Percentiles rank a stretch among this genome's conserved stretches.
Conservation (phyloP, 2,888 invertebrate species). For the Apodemia mormo region DNA sequence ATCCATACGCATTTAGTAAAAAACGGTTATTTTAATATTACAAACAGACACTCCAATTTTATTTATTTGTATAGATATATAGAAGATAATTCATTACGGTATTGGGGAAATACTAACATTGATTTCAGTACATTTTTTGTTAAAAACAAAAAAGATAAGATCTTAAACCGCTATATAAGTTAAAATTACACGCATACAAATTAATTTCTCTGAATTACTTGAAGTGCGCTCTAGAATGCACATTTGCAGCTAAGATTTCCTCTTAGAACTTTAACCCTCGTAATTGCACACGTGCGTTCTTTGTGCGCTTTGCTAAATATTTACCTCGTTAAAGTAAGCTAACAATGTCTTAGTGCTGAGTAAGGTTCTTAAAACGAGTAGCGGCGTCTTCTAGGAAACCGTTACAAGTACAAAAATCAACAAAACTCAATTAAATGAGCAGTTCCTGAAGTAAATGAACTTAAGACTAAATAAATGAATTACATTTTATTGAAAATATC, state of each 20-base stretch:
- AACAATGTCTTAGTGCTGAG: constrained; percentile 7
- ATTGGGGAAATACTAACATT: no score
- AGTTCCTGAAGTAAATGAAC: neutral
- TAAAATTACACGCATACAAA: constrained; percentile 11
- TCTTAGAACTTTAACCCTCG: constrained; percentile 4
- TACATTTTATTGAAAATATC: neutral
- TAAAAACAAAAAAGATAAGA: no score
- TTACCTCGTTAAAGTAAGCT: constrained; percentile 14
- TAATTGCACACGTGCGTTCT: constrained; percentile 12
- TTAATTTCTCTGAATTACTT: constrained; percentile 13
- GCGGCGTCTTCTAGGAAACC: constrained; percentile 9
- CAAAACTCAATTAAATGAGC: neutral
- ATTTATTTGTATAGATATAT: no score
- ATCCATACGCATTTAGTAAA: no score
- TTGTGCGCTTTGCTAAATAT: constrained; percentile 15
- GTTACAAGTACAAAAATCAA: neutral
- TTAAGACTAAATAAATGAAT: neutral
- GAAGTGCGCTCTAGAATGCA: constrained; percentile 7
- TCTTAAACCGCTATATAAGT: neutral
- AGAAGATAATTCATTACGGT: no score
- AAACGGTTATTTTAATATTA: no score
- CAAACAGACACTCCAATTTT: no score
- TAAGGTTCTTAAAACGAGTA: neutral
- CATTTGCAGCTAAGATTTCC: constrained; percentile 13
- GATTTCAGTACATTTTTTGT: no score